Conservation (phyloP, 2,113 vertebrate species). For the Zootoca vivipara region DNA sequence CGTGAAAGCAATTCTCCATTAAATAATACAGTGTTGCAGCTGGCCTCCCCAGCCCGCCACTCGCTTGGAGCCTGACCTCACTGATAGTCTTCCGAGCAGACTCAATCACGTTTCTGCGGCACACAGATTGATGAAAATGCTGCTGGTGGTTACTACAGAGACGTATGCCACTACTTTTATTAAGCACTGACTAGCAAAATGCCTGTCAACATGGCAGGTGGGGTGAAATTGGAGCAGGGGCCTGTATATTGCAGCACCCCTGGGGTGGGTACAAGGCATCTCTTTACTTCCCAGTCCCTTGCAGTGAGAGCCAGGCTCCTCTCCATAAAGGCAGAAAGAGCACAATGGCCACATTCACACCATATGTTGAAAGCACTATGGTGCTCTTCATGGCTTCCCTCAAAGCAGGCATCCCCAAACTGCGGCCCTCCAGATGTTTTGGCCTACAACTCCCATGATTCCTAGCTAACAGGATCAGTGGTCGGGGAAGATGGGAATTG, state of each 20-base stretch:
- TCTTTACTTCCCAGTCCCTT: no score
- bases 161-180: not conserved
- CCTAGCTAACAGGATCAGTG: no score
- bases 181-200: not conserved
- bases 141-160: not conserved
- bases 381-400: no score
- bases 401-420: no score
- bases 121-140: conserved; percentile 10
- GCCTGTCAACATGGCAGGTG: not conserved
- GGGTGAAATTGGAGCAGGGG: not conserved
- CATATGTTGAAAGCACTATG: no score
- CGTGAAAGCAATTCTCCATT: conserved; percentile 42
- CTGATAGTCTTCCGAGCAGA: conserved; percentile 34
- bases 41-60: conserved; percentile 1
- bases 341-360: no score
- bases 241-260: not conserved
- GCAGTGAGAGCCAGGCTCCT: no score
- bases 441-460: no score
- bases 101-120: conserved; percentile 12
- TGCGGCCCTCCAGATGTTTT: no score
- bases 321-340: no score
- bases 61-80: conserved; percentile 41
- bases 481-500: no score
- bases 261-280: no score
- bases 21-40: conserved; percentile 46